Percentiles rank a stretch among this genome's conserved stretches.
Conservation (phyloP, 2,113 vertebrate species). For the Alaudala cheleensis region DNA sequence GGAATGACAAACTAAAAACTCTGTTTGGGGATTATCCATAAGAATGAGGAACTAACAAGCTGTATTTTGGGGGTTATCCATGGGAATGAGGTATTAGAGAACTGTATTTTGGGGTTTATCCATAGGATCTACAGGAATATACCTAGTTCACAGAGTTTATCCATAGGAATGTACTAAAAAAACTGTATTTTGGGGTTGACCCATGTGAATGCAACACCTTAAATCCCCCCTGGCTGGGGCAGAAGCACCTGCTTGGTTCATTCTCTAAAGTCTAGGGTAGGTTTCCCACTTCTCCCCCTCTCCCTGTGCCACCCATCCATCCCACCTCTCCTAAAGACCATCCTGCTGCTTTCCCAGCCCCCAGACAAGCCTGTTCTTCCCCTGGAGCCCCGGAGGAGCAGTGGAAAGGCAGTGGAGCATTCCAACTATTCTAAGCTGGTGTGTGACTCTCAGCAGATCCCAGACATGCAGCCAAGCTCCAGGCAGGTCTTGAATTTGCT, state of each 20-base stretch:
- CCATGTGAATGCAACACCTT: not conserved
- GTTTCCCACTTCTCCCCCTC: not conserved
- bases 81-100: not conserved
- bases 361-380: too few species aligned
- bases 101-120: not conserved
- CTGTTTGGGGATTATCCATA: not conserved
- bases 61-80: not conserved
- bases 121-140: not conserved
- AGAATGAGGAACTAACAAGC: not conserved
- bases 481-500: not conserved
- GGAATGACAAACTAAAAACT: not conserved
- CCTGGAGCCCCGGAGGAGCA: rapidly evolving
- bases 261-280: too few species aligned
- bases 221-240: not conserved
- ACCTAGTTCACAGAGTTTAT: not conserved
- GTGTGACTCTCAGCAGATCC: slow-evolving; percentile 50
- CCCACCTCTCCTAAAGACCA: not conserved
- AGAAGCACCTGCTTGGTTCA: not conserved
- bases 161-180: not conserved
- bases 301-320: rapidly evolving
- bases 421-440: slow-evolving; percentile 52
- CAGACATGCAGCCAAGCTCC: not conserved
- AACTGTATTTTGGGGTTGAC: not conserved
- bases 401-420: not conserved
- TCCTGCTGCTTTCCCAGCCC: not conserved